phyloP scores from a whole-genome alignment of 2,113 vertebrate genomes.

The Gambusia holbrooki region DNA sequence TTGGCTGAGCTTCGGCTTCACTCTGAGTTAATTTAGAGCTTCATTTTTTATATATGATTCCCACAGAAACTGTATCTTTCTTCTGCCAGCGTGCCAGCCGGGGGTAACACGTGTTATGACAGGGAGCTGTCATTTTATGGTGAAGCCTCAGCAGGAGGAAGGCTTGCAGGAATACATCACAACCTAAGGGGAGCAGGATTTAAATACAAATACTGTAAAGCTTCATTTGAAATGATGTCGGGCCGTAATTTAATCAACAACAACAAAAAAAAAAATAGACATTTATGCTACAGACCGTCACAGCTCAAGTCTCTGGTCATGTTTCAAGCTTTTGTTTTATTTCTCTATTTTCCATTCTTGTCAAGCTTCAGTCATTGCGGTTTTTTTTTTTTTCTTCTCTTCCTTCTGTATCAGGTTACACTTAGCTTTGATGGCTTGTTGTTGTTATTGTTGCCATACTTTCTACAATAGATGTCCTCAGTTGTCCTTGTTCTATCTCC shows the following conservation, averaged over 20 bases:
- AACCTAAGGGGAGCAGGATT: conserved; percentile 28
- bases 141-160: conserved; percentile 38
- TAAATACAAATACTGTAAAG: conserved; percentile 48
- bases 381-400: neutral
- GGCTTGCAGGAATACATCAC: conserved; percentile 62
- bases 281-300: conserved; percentile 40
- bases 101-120: conserved; percentile 67
- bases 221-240: conserved; percentile 49
- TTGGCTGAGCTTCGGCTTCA: conserved; percentile 24
- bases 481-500: neutral
- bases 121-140: conserved; percentile 44
- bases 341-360: conserved; percentile 24
- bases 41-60: conserved; percentile 22
- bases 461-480: neutral
- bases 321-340: conserved; percentile 14
- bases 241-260: conserved; percentile 53
- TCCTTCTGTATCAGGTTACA: neutral
- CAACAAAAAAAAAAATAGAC: neutral
- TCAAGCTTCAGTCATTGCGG: neutral
- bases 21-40: conserved; percentile 23
- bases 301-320: conserved; percentile 28
- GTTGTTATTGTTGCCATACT: neutral
- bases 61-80: conserved; percentile 26
- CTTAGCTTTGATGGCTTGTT: neutral
- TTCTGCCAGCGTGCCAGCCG: conserved; percentile 50